Conservation (phyloP, 2,113 vertebrate species). For the Sapayoa aenigma region DNA sequence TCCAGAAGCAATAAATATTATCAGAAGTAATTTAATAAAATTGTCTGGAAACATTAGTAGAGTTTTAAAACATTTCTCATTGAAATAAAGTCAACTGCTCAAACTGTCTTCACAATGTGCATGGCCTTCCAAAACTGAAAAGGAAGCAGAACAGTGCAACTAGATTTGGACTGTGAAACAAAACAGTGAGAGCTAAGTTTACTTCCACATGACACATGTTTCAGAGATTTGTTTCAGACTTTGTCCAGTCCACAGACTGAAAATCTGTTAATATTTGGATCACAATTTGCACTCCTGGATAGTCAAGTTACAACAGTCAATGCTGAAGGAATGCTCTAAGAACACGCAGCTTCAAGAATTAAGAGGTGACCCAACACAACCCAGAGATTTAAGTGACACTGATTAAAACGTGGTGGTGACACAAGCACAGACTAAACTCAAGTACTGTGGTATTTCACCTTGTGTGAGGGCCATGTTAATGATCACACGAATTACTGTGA, state of each 20-base stretch:
- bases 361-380: background rate
- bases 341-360: background rate
- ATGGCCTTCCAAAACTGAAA: background rate
- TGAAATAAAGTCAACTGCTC: background rate
- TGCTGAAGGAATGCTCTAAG: background rate
- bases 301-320: background rate
- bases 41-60: background rate
- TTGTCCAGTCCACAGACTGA: background rate
- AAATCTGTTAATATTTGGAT: background rate
- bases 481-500: background rate
- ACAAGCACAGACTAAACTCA: background rate
- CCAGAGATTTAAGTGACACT: background rate
- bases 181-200: background rate
- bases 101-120: background rate
- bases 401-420: background rate
- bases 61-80: background rate
- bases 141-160: background rate
- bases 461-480: background rate
- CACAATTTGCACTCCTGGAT: background rate
- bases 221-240: background rate
- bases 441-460: background rate
- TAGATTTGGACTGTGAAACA: background rate
- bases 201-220: rapidly evolving
- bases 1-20: background rate
- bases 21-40: background rate